These are phyloP conservation scores for Phrynocephalus guinanensis DNA, from an alignment of 2,797 vertebrate genomes.

Conservation along the genomic window DNA sequence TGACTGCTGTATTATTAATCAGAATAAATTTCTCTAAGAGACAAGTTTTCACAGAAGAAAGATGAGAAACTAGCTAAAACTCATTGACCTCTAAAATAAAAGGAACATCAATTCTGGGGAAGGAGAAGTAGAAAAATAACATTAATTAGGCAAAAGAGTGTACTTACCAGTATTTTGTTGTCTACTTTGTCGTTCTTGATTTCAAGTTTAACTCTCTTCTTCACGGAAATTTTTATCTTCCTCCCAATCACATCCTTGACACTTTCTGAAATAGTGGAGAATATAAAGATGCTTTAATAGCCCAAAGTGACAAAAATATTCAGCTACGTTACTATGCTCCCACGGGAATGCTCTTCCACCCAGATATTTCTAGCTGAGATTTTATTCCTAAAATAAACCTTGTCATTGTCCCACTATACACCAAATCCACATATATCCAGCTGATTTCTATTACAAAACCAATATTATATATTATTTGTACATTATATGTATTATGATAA, in stretches of 20 bases:
- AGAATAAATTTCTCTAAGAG: not conserved
- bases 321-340: not conserved
- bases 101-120: not conserved
- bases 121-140: not conserved
- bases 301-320: not conserved
- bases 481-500: no score
- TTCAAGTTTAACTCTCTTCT: slow-evolving; percentile 90
- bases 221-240: slow-evolving; percentile 90
- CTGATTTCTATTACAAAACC: not conserved
- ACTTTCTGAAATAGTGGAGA: slow-evolving; percentile 84
- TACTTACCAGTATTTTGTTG: slow-evolving; percentile 93
- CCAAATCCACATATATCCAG: not conserved
- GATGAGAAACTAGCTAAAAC: not conserved
- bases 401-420: not conserved
- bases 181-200: slow-evolving; percentile 92
- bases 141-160: not conserved
- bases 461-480: no score
- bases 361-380: not conserved
- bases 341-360: not conserved
- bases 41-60: not conserved
- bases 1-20: not conserved
- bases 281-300: slow-evolving; percentile 43
- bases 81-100: not conserved
- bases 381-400: not conserved
- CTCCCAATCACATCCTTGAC: slow-evolving; percentile 91